These are phyloP conservation scores for Empis livida DNA, from an alignment of 2,888 invertebrate species.

Conservation along the genomic window DNA sequence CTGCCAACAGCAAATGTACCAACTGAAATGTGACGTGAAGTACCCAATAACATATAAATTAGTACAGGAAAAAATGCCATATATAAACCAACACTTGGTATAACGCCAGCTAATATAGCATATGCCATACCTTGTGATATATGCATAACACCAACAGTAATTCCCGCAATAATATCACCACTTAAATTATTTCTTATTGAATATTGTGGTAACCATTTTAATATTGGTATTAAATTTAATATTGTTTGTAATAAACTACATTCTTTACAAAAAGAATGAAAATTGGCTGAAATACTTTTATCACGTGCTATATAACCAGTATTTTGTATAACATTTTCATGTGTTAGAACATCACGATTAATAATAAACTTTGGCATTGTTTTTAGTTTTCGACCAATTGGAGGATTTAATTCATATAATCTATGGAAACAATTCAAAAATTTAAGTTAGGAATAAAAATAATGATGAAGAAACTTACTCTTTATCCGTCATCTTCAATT, in stretches of 20 bases:
- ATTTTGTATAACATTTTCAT: conserved; percentile 30
- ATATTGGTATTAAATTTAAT: conserved; percentile 38
- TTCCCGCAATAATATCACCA: conserved; percentile 65
- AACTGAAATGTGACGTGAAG: conserved; percentile 72
- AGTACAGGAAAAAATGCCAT: conserved; percentile 80
- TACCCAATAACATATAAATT: conserved; percentile 68
- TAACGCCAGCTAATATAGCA: conserved; percentile 51
- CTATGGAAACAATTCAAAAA: too few relatives aligned
- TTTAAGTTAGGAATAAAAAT: too few relatives aligned
- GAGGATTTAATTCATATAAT: too few relatives aligned
- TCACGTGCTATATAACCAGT: conserved; percentile 31
- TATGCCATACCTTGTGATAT: conserved; percentile 74
- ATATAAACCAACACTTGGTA: conserved; percentile 55
- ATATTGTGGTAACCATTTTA: conserved; percentile 51
- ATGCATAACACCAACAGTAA: conserved; percentile 75
- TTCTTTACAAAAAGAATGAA: neutral
- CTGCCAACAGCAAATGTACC: conserved; percentile 74
- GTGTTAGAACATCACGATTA: conserved; percentile 21
- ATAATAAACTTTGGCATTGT: conserved; percentile 27
- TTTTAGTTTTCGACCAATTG: conserved; percentile 17
- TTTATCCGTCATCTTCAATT: too few relatives aligned
- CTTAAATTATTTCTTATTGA: conserved; percentile 45
- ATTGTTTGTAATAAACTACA: neutral
- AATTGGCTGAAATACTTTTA: conserved; percentile 25
- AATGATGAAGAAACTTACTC: too few relatives aligned